phyloP scores from a whole-genome alignment of 1,140 invertebrate genomes.

The Stegodyphus dumicola region DNA sequence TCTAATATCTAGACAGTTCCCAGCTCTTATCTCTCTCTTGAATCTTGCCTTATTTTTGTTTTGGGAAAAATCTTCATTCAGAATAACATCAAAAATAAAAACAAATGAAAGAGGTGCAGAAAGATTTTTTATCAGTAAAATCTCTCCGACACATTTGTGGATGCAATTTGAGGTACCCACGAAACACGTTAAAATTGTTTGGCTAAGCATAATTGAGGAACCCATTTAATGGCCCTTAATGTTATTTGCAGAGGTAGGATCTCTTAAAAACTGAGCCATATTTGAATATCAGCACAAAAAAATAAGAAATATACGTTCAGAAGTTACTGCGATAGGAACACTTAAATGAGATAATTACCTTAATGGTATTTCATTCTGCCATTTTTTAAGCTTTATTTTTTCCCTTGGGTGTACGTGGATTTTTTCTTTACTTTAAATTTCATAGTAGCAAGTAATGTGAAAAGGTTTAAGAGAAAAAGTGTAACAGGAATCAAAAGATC shows the following conservation, averaged over 20 bases:
- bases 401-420: neutral
- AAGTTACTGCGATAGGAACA: slow-evolving; percentile 26
- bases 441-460: too few relatives aligned
- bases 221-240: slow-evolving; percentile 52
- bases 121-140: neutral
- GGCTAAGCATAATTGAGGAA: slow-evolving; percentile 56
- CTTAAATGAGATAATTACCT: slow-evolving; percentile 55
- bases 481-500: too few relatives aligned
- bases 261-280: slow-evolving; percentile 50
- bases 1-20: too few relatives aligned
- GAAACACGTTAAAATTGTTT: slow-evolving; percentile 52
- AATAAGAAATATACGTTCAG: neutral
- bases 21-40: too few relatives aligned
- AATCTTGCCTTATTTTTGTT: neutral
- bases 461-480: too few relatives aligned
- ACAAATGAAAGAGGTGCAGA: too few relatives aligned
- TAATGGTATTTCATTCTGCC: slow-evolving; percentile 51
- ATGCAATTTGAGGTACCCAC: slow-evolving; percentile 20
- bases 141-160: neutral
- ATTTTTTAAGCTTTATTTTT: slow-evolving; percentile 31
- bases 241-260: slow-evolving; percentile 40
- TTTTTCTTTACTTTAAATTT: too few relatives aligned
- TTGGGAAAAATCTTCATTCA: neutral
- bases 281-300: neutral
- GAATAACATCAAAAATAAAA: neutral